Evolutionary conservation across 37 sponge, comb jelly and placozoan genomes (phyloP).

Genomic region (Aplysina aerophoba): DNA sequence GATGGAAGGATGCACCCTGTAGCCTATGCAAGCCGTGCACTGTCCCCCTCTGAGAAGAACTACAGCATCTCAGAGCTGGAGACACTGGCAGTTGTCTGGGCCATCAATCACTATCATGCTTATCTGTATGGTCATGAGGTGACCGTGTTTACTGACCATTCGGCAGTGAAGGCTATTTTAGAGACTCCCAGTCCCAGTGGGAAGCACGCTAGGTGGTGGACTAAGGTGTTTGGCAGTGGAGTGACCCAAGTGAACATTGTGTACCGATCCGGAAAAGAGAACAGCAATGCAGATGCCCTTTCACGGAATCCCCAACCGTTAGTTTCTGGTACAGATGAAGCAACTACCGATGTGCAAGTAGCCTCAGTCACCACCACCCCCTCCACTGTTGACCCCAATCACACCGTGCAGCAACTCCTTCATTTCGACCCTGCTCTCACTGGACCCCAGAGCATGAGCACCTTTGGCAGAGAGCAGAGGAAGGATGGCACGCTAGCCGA

Average conservation of each 20-base stretch:
- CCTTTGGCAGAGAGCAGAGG: not conserved
- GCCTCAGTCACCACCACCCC: not conserved
- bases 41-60: constrained; percentile 50
- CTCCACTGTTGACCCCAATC: too few species aligned
- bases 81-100: constrained; percentile 74
- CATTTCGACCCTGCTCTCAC: not conserved
- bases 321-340: not conserved
- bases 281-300: constrained; percentile 52
- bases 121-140: constrained; percentile 62
- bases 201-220: constrained; percentile 74
- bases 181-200: constrained; percentile 63
- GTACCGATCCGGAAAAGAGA: constrained; percentile 47
- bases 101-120: constrained; percentile 43
- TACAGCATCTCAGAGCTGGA: constrained; percentile 72
- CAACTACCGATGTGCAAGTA: not conserved
- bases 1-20: constrained; percentile 52
- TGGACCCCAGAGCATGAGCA: not conserved
- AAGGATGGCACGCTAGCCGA: constrained; percentile 37
- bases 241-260: constrained; percentile 35
- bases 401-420: too few species aligned
- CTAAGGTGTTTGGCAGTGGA: constrained; percentile 55
- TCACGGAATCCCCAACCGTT: constrained; percentile 26
- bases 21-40: constrained; percentile 58
- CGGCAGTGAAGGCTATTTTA: constrained; percentile 69
- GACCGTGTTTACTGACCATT: constrained; percentile 61